A percentile compares a stretch with the other conserved stretches of the same genome.
These are phyloP conservation scores for Spondyliosoma cantharus DNA, from an alignment of 2,797 vertebrate genomes.

Conservation along the genomic window DNA sequence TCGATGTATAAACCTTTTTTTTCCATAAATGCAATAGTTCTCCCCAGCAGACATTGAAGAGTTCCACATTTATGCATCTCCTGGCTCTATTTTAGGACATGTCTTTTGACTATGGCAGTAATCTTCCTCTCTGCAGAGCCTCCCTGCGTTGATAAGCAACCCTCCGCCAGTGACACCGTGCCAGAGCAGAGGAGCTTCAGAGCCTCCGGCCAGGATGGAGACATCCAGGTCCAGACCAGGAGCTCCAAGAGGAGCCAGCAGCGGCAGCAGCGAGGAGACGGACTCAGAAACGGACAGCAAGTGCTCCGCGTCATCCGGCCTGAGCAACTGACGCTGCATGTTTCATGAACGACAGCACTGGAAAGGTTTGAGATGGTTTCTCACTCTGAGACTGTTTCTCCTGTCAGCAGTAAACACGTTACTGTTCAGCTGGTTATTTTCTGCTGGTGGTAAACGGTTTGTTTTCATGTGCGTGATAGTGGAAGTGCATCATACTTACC, in stretches of 20 bases:
- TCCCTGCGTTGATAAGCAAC: slow-evolving; percentile 35
- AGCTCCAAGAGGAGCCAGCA: slow-evolving; percentile 42
- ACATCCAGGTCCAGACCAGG: slow-evolving; percentile 50
- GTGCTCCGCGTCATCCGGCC: slow-evolving; percentile 74
- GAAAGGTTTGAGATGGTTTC: neutral
- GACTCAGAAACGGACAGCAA: slow-evolving; percentile 81
- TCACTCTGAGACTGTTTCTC: slow-evolving; percentile 11
- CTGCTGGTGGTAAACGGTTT: neutral
- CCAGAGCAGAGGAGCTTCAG: slow-evolving; percentile 41
- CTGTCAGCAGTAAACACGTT: neutral
- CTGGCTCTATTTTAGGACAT: neutral
- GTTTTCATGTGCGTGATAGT: neutral
- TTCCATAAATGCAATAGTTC: neutral
- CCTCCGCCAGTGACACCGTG: slow-evolving; percentile 15
- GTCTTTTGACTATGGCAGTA: neutral
- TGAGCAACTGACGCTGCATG: slow-evolving; percentile 62
- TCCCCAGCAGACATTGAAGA: neutral
- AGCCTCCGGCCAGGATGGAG: slow-evolving; percentile 37
- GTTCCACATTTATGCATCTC: neutral
- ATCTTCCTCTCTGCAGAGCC: slow-evolving; percentile 46
- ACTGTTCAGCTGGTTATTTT: neutral
- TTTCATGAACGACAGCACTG: slow-evolving; percentile 6
- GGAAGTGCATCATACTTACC: neutral
- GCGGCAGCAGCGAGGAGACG: slow-evolving; percentile 72
- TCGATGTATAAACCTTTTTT: neutral